Evolutionary conservation across 2,888 invertebrate species (phyloP).

Genomic region (Trachelus stipa): DNA sequence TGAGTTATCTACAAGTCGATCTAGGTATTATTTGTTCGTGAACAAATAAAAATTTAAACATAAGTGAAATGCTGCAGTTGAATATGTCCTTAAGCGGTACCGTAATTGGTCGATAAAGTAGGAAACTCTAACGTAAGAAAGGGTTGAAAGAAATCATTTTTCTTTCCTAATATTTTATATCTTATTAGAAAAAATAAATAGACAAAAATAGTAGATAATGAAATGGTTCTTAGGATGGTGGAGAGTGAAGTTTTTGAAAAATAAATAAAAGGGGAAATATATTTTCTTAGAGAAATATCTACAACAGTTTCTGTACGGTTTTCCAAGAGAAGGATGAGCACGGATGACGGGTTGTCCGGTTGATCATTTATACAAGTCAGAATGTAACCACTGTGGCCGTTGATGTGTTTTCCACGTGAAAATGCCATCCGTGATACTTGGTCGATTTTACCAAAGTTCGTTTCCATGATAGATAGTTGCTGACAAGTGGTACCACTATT

Average conservation of each 20-base stretch:
- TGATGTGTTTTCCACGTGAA: conserved; percentile 31
- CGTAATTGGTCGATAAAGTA: neutral
- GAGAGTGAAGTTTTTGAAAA: neutral
- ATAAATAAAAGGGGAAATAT: neutral
- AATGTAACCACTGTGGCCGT: conserved; percentile 38
- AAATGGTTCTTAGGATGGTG: neutral
- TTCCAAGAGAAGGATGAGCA: neutral
- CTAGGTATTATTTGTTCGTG: neutral
- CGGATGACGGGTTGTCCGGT: neutral
- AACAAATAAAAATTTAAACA: neutral
- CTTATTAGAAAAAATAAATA: neutral
- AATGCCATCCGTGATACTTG: neutral
- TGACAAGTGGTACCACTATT: neutral
- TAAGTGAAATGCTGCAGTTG: neutral
- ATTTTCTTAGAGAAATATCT: neutral
- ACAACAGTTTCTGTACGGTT: neutral
- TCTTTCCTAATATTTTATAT: too few species aligned
- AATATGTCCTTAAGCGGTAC: neutral
- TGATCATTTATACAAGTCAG: conserved; percentile 44
- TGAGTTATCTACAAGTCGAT: neutral
- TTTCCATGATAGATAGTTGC: neutral
- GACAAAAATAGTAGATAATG: neutral
- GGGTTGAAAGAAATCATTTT: too few species aligned
- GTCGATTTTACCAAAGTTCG: neutral
- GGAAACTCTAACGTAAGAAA: too few species aligned